A percentile compares a stretch with the other conserved stretches of the same genome.
Evolutionary conservation across 2,888 invertebrate genomes (phyloP).

Genomic region (Thymelicus acteon): DNA sequence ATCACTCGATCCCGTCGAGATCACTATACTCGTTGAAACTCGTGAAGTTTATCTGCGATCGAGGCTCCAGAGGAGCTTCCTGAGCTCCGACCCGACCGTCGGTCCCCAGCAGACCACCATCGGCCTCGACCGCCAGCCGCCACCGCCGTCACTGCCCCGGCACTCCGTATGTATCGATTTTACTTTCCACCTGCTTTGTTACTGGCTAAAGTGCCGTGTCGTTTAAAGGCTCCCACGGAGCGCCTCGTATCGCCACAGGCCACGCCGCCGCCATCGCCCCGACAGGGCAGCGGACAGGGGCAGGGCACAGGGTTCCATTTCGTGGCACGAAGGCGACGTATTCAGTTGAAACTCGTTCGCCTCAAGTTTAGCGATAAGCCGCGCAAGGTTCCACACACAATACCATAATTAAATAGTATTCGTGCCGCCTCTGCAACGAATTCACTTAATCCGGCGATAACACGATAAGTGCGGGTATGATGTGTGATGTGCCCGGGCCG

Average conservation of each 20-base stretch:
- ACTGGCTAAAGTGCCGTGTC: constrained; percentile 8
- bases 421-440: background rate
- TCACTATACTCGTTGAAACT: background rate
- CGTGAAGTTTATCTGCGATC: constrained; percentile 3
- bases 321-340: background rate
- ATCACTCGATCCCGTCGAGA: background rate
- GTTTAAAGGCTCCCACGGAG: constrained; percentile 9
- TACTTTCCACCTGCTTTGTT: constrained; percentile 29
- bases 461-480: background rate
- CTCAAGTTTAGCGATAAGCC: constrained; percentile 15
- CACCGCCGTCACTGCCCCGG: constrained; percentile 39
- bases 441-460: constrained; percentile 14
- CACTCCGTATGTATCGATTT: constrained; percentile 43
- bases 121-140: constrained; percentile 21
- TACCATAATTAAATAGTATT: background rate
- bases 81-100: background rate
- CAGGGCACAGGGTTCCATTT: too few relatives aligned
- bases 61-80: constrained; percentile 3
- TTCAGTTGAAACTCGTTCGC: background rate
- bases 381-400: constrained; percentile 9
- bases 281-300: background rate
- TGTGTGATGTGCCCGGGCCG: too few relatives aligned
- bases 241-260: background rate
- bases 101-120: background rate
- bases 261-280: background rate